Base-by-base conservation (phyloP, 2,888 invertebrate species). In the Criorhina ranunculi region DNA sequence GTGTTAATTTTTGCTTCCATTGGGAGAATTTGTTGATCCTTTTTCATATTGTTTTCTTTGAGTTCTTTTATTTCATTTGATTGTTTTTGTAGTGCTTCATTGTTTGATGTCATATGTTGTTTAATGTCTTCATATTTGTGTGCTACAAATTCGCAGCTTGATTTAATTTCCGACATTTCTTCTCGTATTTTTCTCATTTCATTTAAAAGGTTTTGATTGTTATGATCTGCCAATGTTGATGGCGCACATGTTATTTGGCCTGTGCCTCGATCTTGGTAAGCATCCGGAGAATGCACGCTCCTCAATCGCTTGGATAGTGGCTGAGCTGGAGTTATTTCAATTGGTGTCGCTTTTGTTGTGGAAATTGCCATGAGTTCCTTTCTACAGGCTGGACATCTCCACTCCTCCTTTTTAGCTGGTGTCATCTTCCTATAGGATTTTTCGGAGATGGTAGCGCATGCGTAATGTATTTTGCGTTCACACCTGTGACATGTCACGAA, bases 61-160 rank as follows among this genome's bases (percentile, higher is more conserved):
- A 24, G 53, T 31, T 53, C 53, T 29, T 53, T 29, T 53, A 55
- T 55, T 55, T 66, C 53, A 5, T 40, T 51, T 51, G 51, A 42
- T 9, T 53, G 66, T 66, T 51, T 66, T 40, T 29, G 51, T 11
- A 66, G 51, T 33, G 57, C 9, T 49, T 70, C 46, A 37, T 70
- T 70, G 70, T 49, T 70, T 29, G 49, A 49, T 44, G 42, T 40
- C 70, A 70, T 59, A 33, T 24, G 29, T 8, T 70, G 19, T 17
- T 59, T 59, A 33, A 49, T 51, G 24, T 70, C 70, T 49, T 70
- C 70, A n/a, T 70, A 70, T 11, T 70, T 59, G 49, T 59, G 35
- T 51, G 59, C 70, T 9, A 59, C 11, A 40, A 70, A 59, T 11
- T 70, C 70, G 19, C 59, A 37, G 35, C 70, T 49, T 12, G 49